Evolutionary conservation across 2,113 vertebrate species (phyloP).

Genomic region (Lutjanus erythropterus): DNA sequence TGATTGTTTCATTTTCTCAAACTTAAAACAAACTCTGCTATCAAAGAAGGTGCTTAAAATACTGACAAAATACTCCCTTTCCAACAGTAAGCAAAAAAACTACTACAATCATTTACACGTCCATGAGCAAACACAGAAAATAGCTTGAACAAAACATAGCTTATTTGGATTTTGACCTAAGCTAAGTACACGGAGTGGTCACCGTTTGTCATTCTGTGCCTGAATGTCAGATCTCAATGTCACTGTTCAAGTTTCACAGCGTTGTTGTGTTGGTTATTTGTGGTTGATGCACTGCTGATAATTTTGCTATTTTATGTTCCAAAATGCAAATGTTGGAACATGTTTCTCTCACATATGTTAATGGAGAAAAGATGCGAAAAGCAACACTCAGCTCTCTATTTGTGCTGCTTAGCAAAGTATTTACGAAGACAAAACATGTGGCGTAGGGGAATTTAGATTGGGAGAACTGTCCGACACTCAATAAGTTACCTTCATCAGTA

Average conservation of each 20-base stretch:
- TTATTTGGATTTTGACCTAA: constrained; percentile 26
- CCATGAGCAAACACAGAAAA: not conserved
- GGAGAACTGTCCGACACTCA: no score
- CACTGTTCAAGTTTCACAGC: constrained; percentile 39
- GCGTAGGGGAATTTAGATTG: no score
- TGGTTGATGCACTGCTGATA: no score
- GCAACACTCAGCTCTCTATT: no score
- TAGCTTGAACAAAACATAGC: constrained; percentile 21
- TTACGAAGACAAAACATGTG: no score
- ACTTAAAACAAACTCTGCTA: not conserved
- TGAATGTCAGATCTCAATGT: constrained; percentile 30
- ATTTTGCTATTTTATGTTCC: no score
- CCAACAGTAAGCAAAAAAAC: constrained; percentile 23
- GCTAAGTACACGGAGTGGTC: constrained; percentile 25
- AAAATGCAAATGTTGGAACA: no score
- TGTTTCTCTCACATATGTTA: no score
- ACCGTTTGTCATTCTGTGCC: constrained; percentile 18
- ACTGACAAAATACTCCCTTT: constrained; percentile 33
- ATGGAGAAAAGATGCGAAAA: no score
- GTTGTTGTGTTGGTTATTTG: no score
- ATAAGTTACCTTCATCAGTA: no score
- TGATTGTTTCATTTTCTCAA: constrained; percentile 23
- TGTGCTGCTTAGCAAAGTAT: no score
- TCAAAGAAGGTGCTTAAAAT: constrained; percentile 52
- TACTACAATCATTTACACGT: constrained; percentile 41